Percentiles rank a stretch among this genome's conserved stretches.
These are phyloP conservation scores for Eupsittula cactorum DNA, from an alignment of 2,113 vertebrate genomes.

Conservation along the genomic window DNA sequence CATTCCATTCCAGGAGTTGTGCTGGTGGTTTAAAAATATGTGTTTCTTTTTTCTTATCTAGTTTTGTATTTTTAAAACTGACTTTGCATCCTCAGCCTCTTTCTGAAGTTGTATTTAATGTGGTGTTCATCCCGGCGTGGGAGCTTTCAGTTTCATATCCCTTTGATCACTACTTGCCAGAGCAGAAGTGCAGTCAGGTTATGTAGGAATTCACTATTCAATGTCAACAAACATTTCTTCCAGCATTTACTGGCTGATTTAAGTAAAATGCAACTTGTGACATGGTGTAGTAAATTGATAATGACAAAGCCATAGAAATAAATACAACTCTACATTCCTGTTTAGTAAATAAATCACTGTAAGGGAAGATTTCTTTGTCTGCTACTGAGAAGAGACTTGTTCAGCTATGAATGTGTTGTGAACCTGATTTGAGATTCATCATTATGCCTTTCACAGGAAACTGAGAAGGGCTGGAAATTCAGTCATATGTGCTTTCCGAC, in stretches of 20 bases:
- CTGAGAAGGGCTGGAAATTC: background rate
- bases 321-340: background rate
- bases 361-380: constrained; percentile 19
- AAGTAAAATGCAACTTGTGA: constrained; percentile 53
- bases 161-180: constrained; percentile 52
- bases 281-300: constrained; percentile 39
- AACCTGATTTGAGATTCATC: background rate
- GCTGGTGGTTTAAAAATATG: constrained; percentile 36
- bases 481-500: background rate
- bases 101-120: constrained; percentile 46
- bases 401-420: background rate
- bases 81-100: constrained; percentile 42
- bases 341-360: constrained; percentile 38
- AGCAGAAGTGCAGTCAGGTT: constrained; percentile 37
- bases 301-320: background rate
- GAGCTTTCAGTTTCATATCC: constrained; percentile 52
- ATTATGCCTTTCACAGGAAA: background rate
- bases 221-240: constrained; percentile 26
- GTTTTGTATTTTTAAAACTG: constrained; percentile 56
- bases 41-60: constrained; percentile 31
- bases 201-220: constrained; percentile 43
- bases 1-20: background rate
- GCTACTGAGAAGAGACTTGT: background rate
- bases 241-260: constrained; percentile 10
- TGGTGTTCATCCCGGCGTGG: constrained; percentile 31